Base-by-base conservation (phyloP, 1,140 invertebrate genomes). In the Temnothorax curvispinosus region DNA sequence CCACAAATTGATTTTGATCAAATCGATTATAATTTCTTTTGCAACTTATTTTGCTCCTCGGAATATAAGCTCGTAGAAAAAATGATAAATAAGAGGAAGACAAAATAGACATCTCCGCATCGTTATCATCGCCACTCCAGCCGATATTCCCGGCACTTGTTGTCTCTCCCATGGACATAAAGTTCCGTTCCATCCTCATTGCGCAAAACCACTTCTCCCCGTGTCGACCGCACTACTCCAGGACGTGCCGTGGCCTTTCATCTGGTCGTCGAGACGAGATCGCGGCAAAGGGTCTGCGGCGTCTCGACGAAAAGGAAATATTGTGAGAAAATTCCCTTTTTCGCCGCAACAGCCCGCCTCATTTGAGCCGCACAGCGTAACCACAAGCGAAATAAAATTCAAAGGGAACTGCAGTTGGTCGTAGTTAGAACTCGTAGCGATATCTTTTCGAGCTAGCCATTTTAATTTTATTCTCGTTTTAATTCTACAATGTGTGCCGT, bases 211-310 rank as follows among this genome's bases (percentile, higher is more conserved):
- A 84, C 41, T 84, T 82, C 41, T 82, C 44, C 41, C 18, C 41
- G 54, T 6, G 18, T 84, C 38, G 41, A 82, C 65, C 65, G 52
- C 52, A 35, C 50, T 32, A 85, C 58, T 35, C 21, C 35, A 47
- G 47, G 60, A 86, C 72, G 60, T 52, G 18, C 13, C 62, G 47
- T 65, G 47, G 32, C 35, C 88, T 89, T 89, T 89, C 88, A 82
- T 76, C 47, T 44, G 74, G 85, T 89, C 64, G 81, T 64, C 27
- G 69, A 18, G 15, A 41, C 32, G 44, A 75, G 84, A 58, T 76
- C 71, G 56, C 21, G 69, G 11, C 56, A 64, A 89, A 86, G 62
- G 60, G 58, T 85, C 27, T 47, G 60, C n/a, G 41, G 18, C 60
- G n/a, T 67, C 62, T 32, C 82, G 38, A 60, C 80, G 69, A 82